phyloP scores from a whole-genome alignment of 1,140 invertebrate species.

The Colletes latitarsis region DNA sequence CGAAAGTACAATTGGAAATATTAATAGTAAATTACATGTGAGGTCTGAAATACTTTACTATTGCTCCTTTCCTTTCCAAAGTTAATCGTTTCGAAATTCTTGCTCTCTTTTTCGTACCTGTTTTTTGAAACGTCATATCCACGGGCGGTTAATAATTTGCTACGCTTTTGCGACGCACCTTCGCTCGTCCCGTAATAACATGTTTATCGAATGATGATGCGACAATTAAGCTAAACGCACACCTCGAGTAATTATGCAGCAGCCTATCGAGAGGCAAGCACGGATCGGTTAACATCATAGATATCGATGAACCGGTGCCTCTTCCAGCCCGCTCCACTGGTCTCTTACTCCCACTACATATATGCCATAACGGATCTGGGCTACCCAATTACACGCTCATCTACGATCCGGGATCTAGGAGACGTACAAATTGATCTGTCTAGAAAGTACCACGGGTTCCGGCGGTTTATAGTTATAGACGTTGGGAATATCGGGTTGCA shows the following conservation, averaged over 20 bases:
- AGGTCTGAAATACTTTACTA: too few species aligned
- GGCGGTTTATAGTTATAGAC: conserved; percentile 44
- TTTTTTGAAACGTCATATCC: background rate
- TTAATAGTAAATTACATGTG: too few species aligned
- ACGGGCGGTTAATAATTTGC: conserved; percentile 53
- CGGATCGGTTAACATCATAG: conserved; percentile 74
- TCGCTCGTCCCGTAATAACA: conserved; percentile 70
- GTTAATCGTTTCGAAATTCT: too few species aligned
- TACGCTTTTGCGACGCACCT: conserved; percentile 35
- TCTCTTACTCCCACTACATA: conserved; percentile 12
- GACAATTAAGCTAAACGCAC: conserved; percentile 69
- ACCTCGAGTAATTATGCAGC: conserved; percentile 73
- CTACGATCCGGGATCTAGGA: conserved; percentile 73
- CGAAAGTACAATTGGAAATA: too few species aligned
- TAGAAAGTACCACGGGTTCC: conserved; percentile 61
- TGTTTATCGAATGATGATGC: conserved; percentile 72
- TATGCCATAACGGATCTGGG: conserved; percentile 66
- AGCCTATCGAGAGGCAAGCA: conserved; percentile 72
- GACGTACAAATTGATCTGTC: conserved; percentile 76
- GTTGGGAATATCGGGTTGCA: conserved; percentile 37
- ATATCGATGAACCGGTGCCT: conserved; percentile 70
- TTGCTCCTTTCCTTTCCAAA: too few species aligned
- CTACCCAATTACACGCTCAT: conserved; percentile 77
- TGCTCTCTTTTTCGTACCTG: too few species aligned
- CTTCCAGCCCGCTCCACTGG: conserved; percentile 23